Base-by-base conservation (phyloP, 2,888 invertebrate species). In the Cephus runcator region DNA sequence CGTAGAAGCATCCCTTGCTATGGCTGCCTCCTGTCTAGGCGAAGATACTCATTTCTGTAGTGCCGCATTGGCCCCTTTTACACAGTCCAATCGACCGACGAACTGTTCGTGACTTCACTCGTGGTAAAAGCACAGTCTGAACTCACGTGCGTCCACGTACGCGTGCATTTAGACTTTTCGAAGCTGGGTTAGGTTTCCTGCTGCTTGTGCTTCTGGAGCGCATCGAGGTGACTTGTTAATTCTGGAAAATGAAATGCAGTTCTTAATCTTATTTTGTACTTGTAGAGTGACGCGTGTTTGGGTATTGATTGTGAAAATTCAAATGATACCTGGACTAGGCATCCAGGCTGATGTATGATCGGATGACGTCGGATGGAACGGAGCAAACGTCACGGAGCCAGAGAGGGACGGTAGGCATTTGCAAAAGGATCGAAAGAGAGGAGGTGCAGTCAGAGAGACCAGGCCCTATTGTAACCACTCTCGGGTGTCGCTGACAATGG, bases 401-500 rank as follows among this genome's bases (percentile, higher is more conserved):
- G 56, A 56, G 56, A 56, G 56, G 23, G 9, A 56, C 23, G 23
- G 23, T 23, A 9, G 56, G 9, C 15, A 56, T 9, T 23, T 56
- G 56, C 15, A 23, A 73, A 34, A 74, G 36, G 15, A 74, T 30
- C 35, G 12, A 36, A n/a, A 35, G 74, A 23, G 35, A 74, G 35
- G 74, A 34, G 36, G 23, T 4, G 23, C 56, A 56, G 23, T 23
- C 23, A 23, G 23, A 36, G 69, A 76, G 71, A 12, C 34, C 33
- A 69, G 30, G 36, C 69, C 69, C 77, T 76, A 81, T 81, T 81
- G 81, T 81, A 73, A 69, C 69, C 77, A 73, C 73, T 76, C 77
- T 77, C 56, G 56, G 69, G 74, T 69, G 56, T 40, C 74, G 75
- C 36, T 76, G 81, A 80, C 81, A 81, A 81, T 81, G 74, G 79